A percentile compares a stretch with the other conserved stretches of the same genome.
Evolutionary conservation across 1,140 invertebrate species (phyloP).

Genomic region (Drosophila subobscura): DNA sequence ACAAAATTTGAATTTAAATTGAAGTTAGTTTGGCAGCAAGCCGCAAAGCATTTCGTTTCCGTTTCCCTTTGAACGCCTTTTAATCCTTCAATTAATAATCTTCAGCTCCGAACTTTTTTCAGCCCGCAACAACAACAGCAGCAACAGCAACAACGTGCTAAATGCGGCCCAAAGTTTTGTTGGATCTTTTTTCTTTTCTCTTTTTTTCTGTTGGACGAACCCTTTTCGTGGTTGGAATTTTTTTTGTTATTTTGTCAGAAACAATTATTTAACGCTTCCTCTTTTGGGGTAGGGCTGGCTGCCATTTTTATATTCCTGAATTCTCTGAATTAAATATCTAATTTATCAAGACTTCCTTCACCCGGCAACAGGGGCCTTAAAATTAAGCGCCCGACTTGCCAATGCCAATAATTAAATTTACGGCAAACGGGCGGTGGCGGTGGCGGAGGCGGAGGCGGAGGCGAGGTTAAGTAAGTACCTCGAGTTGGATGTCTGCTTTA

Average conservation of each 20-base stretch:
- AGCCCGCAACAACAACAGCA: conserved; percentile 17
- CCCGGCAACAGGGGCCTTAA: conserved; percentile 19
- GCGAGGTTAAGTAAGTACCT: too few species aligned
- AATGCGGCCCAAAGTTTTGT: conserved; percentile 62
- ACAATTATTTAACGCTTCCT: conserved; percentile 70
- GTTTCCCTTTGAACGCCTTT: conserved; percentile 62
- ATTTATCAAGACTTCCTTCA: conserved; percentile 62
- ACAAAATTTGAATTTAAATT: conserved; percentile 78
- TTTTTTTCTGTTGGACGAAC: conserved; percentile 34
- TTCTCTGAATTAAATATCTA: conserved; percentile 60
- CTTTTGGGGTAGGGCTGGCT: neutral
- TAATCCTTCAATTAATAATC: conserved; percentile 82
- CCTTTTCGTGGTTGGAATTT: conserved; percentile 75
- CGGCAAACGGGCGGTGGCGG: neutral
- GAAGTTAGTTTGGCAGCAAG: conserved; percentile 66
- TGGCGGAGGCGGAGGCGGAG: neutral
- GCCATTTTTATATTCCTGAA: conserved; percentile 30
- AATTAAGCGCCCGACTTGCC: conserved; percentile 42
- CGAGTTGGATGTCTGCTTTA: conserved; percentile 37
- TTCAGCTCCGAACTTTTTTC: conserved; percentile 59
- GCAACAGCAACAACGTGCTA: conserved; percentile 30
- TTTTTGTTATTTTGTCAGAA: conserved; percentile 22
- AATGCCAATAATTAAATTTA: conserved; percentile 52
- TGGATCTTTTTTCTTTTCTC: conserved; percentile 6
- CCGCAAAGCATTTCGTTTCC: conserved; percentile 19